Percentiles rank a stretch among this genome's conserved stretches.
Evolutionary conservation across 2,888 invertebrate genomes (phyloP).

Genomic region (Smittia aterrima): DNA sequence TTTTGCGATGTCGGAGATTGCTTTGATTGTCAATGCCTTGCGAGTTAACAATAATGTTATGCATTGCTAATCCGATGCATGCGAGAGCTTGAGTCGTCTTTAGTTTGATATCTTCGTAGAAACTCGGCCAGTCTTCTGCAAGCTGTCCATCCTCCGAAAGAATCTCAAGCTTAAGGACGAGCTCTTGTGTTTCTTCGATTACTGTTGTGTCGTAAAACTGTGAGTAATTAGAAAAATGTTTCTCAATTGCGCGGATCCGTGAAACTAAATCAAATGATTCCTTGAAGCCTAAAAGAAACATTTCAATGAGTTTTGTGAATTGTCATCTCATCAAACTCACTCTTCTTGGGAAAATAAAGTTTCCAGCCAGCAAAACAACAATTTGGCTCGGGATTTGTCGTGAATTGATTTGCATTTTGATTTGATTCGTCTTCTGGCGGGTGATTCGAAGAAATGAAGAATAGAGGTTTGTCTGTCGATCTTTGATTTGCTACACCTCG

Average conservation of each 20-base stretch:
- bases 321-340: slow-evolving; percentile 51
- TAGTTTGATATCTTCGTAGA: slow-evolving; percentile 64
- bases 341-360: slow-evolving; percentile 72
- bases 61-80: slow-evolving; percentile 74
- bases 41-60: slow-evolving; percentile 59
- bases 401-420: not conserved
- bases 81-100: slow-evolving; percentile 67
- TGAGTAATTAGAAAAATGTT: slow-evolving; percentile 51
- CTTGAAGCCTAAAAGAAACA: slow-evolving; percentile 2
- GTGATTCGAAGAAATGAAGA: no score
- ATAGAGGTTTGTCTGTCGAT: not conserved
- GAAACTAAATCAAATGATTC: not conserved
- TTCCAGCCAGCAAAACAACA: slow-evolving; percentile 64
- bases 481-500: no score
- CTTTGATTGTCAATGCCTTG: not conserved
- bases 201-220: slow-evolving; percentile 52
- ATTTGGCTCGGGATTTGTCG: not conserved
- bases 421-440: not conserved
- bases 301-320: not conserved
- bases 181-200: slow-evolving; percentile 33
- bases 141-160: slow-evolving; percentile 61
- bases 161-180: slow-evolving; percentile 57
- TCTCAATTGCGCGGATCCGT: not conserved
- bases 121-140: slow-evolving; percentile 60
- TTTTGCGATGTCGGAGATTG: not conserved